Evolutionary conservation across 2,113 vertebrate genomes (phyloP).

Genomic region (Peromyscus californicus): DNA sequence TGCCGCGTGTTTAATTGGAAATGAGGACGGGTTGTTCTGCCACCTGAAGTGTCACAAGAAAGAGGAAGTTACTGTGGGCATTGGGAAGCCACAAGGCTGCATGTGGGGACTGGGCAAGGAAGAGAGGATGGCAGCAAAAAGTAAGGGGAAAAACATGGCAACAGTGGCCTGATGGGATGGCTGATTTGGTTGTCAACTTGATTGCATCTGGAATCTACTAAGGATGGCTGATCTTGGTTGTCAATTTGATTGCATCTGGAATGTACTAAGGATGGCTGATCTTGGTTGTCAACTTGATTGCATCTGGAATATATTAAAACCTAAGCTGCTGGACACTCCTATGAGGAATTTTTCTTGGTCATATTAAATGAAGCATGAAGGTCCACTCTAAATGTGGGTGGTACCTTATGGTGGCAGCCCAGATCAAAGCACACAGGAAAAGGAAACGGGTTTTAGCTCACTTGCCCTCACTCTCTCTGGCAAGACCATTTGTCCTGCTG

Average conservation of each 20-base stretch:
- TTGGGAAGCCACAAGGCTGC: rapidly evolving
- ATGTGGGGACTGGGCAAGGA: rapidly evolving
- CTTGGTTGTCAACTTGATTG: neutral
- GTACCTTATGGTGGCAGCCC: neutral
- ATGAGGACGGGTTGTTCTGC: neutral
- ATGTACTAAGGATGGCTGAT: neutral
- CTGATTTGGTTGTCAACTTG: neutral
- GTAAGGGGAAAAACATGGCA: too few species aligned
- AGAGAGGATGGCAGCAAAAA: neutral
- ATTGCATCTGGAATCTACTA: neutral
- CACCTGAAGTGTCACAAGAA: neutral
- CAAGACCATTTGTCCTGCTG: neutral
- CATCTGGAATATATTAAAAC: neutral
- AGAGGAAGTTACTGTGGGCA: rapidly evolving
- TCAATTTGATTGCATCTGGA: neutral
- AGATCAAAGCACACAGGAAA: neutral
- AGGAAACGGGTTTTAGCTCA: neutral
- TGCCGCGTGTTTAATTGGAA: rapidly evolving
- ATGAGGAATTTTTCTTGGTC: neutral
- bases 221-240: neutral
- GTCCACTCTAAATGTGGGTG: too few species aligned
- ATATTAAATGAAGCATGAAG: neutral
- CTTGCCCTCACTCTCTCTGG: neutral
- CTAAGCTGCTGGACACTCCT: neutral
- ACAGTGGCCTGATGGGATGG: neutral